Conservation (phyloP, 2,888 invertebrate species). For the Sminthurinus aureus region DNA sequence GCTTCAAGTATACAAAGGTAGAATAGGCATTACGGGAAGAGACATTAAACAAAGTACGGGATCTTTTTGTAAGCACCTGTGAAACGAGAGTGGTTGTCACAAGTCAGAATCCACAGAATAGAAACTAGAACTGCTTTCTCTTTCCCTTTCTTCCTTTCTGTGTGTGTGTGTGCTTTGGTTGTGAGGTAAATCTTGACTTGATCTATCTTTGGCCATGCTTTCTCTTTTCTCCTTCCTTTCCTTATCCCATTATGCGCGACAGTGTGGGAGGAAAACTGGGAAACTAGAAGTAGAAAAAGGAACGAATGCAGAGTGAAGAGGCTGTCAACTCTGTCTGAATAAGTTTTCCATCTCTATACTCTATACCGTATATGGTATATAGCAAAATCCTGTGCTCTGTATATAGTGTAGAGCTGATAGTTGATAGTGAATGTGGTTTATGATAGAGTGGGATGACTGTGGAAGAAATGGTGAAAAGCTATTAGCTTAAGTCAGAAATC, state of each 20-base stretch:
- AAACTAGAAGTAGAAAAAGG: background rate
- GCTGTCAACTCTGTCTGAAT: background rate
- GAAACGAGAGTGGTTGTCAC: background rate
- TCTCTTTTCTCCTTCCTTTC: background rate
- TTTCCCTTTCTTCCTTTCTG: too few relatives aligned
- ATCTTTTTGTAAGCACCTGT: background rate
- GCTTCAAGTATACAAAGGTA: too few relatives aligned
- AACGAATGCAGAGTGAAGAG: too few relatives aligned
- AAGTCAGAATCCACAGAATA: background rate
- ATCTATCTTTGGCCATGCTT: background rate
- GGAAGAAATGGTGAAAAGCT: slow-evolving; percentile 20
- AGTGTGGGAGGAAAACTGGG: background rate
- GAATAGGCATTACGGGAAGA: too few relatives aligned
- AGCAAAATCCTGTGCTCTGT: background rate
- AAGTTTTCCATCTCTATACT: background rate
- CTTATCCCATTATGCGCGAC: background rate
- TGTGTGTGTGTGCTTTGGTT: too few relatives aligned
- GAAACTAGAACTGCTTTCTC: background rate
- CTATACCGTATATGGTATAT: background rate
- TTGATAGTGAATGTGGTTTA: too few relatives aligned
- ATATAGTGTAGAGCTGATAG: too few relatives aligned
- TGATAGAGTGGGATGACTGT: background rate
- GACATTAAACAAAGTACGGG: background rate
- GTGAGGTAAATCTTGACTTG: slow-evolving; percentile 22
- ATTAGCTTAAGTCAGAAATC: slow-evolving; percentile 38